Base-by-base conservation (phyloP, 2,797 vertebrate species). In the Trematomus bernacchii region DNA sequence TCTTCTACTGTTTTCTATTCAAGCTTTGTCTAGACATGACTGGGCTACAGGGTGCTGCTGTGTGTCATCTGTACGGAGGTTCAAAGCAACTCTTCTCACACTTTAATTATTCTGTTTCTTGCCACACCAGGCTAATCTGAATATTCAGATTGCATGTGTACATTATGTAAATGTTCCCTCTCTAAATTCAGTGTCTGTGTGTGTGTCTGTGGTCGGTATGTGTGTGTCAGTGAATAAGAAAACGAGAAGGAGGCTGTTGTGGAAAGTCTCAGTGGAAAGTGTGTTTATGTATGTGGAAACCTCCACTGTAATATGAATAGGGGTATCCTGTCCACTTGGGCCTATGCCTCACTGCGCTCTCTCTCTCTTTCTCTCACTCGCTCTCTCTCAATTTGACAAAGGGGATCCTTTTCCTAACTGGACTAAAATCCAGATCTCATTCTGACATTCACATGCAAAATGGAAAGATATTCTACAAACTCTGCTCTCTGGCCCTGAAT, bases 241-340 rank as follows among this genome's bases (percentile, higher is more conserved):
- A 37, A 37, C 9, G 4, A 10, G 23, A 9, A 44, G 14, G n/a
- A 33, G 40, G 27, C 42, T 65, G 53, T 67, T 77, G 53, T 71
- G 66, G 71, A 83, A 73, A 40, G 66, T 76, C 72, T 68, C 42
- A 40, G 52, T 73, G 73, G 77, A 83, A 79, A 76, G 57, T 54
- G 57, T 81, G 44, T 27, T 51, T 54, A 46, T 73, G 50, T 40
- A 44, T 71, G 63, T 65, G 73, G 80, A 80, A 83, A 84, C 78
- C 62, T 68, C 2, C 10, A 62, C 19, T 71, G 72, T 66, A 84
- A 77, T 57, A 54, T 76, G 18, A 80, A 66, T 9, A 54, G 48
- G 64, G 43, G 62, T 81, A 76, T 69, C 66, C 57, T 80, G 30
- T 70, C 60, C 64, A 53, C 53, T 15, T 43, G 18, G 0, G 33